Base-by-base conservation (phyloP, 2,113 vertebrate species). In the Oncorhynchus gorbuscha region DNA sequence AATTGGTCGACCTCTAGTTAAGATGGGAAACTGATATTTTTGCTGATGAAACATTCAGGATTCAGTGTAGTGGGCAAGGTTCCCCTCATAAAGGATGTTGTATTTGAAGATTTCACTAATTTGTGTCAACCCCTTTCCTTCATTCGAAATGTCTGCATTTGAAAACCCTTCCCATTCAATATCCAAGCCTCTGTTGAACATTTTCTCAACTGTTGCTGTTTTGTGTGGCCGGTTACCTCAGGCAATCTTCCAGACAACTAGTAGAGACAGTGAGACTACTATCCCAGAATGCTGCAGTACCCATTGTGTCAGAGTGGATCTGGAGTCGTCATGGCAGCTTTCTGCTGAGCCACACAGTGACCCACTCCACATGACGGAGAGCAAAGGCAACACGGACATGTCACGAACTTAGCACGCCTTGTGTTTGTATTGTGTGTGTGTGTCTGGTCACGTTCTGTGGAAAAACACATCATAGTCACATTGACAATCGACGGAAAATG, bases 251-350 rank as follows among this genome's bases (percentile, higher is more conserved):
- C 66, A 35, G 28, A 18, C 28, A 35, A 69, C 32, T 20, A 20
- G 26, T 30, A 28, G 30, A 28, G n/a, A 62, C 66, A 39, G 66
- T 30, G 16, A 35, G 28, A 39, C 62, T 20, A 30, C 66, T 20
- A 69, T 69, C 66, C 66, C 66, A 69, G 28, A 69, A 69, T 39
- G 30, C 66, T 30, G 24, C 26, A 67, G 65, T 67, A 28, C 22
- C 22, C 64, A 35, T 9, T 32, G 26, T 32, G 66, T 32, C 28
- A 18, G 66, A 7, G 66, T 12, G 24, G 64, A 26, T 26, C 66
- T 68, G 66, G 51, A 55, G 51, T 18, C 16, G 5, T 28, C 28
- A 32, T 32, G 24, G 66, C 24, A 14, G 28, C 28, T 68, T 12
- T 68, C 18, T 30, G 66, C 59, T 35, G 66, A 68, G 26, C 30